Evolutionary conservation across 2,888 invertebrate genomes (phyloP), one percentile per base, ranked within the genome.

Genomic region (Pimpla rufipes): DNA sequence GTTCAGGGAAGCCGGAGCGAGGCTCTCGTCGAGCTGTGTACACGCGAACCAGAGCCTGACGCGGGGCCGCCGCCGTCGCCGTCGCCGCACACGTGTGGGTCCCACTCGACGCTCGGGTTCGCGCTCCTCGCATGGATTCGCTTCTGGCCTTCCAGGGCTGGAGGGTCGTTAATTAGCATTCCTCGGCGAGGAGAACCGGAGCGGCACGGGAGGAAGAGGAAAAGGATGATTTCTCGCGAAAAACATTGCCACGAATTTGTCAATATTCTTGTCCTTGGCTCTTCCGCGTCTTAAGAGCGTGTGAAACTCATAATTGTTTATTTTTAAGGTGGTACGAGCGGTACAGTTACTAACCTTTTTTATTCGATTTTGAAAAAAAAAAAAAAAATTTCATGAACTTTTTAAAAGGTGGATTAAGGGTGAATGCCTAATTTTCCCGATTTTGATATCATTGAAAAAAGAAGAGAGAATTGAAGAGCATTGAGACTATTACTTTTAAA

Each of bases 1-100:
- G 37, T 70, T 59, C 62, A 77, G 77, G 40, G 68, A 74, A 50
- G 68, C n/a, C 18, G 29, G 29, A 45, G 73, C 71, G 81, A 79
- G 77, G 78, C 55, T 50, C 67, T 73, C 62, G n/a, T 62, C 23
- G 55, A 59, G 21, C 73, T 64, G 45, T 79, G 64, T 64, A 75
- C 50, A 52, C 50, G 37, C 40, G 50, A 75, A 57, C 67, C 59
- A 47, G 23, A 50, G 42, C 79, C 37, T 42, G 59, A 47, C 47
- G 16, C 42, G 52, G 40, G 55, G 42, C 45, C 29, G 29, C 29
- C 5, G 29, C 29, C 29, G 29, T 5, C 5, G 29, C 29, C 29
- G 29, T 29, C 29, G 29, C 3, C 5, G 29, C 29, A 18, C 37
- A 75, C 66, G 42, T 66, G 64, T 66, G 52, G 29, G 52, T n/a